Percentiles rank a stretch among this genome's conserved stretches.
Evolutionary conservation across 2,888 invertebrate genomes (phyloP).

Genomic region (Seira musarum): DNA sequence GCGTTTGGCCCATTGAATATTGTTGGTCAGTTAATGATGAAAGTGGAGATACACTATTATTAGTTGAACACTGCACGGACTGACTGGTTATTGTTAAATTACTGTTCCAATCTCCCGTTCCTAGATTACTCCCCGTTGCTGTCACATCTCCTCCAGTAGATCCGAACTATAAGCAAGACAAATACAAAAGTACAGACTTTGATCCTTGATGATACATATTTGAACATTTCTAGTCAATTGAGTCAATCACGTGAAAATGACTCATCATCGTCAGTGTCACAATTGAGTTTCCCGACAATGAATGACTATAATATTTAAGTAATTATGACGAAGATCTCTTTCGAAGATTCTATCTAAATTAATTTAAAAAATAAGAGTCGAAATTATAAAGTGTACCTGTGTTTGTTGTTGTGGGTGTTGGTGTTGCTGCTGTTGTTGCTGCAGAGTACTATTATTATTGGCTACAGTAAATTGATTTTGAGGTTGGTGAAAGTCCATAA

Average conservation of each 20-base stretch:
- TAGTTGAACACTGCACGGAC: constrained; percentile 61
- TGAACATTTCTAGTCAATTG: too few species aligned
- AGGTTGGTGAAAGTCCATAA: constrained; percentile 52
- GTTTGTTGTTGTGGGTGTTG: constrained; percentile 51
- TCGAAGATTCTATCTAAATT: too few species aligned
- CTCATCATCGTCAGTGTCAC: too few species aligned
- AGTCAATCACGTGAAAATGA: too few species aligned
- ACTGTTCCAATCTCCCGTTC: constrained; percentile 59
- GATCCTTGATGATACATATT: too few species aligned
- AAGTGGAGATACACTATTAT: constrained; percentile 58
- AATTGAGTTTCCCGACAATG: too few species aligned
- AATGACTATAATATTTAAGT: too few species aligned
- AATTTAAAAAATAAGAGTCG: too few species aligned
- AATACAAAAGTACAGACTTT: too few species aligned
- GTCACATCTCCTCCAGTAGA: constrained; percentile 13
- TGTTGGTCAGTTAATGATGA: constrained; percentile 51
- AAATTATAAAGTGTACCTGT: constrained; percentile 11
- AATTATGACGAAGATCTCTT: too few species aligned
- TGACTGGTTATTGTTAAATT: constrained; percentile 61
- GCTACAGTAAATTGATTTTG: constrained; percentile 56
- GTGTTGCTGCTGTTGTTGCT: constrained; percentile 56
- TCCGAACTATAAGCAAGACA: constrained; percentile 30
- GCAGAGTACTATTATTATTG: constrained; percentile 31
- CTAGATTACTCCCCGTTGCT: constrained; percentile 1
- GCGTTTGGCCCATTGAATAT: constrained; percentile 51